Base-by-base conservation (phyloP, 2,113 vertebrate genomes). In the Catharus fuscescens region DNA sequence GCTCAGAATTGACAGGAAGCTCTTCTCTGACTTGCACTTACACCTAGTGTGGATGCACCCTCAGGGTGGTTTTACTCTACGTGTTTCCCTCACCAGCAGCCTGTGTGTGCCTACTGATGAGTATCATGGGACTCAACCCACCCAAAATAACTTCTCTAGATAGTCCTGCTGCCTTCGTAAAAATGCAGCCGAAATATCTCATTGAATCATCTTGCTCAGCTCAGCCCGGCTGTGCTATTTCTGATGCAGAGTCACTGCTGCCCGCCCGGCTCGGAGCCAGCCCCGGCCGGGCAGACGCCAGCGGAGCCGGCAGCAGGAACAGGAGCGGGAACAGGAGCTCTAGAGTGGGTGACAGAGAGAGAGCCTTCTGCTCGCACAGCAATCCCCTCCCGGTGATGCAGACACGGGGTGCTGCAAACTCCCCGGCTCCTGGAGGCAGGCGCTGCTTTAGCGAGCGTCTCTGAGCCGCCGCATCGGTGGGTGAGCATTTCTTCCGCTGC, bases 81-180 rank as follows among this genome's bases (percentile, higher is more conserved):
- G 9, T n/a, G 56, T 95, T 95, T 92, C 83, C 71, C 9, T 23
- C 70, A 7, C 20, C 61, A 20, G 57, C 86, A 88, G 16, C 16
- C 15, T 9, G 50, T 60, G 79, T 80, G 31, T 34, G 54, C 74
- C 53, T 82, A 9, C 80, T 72, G 80, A 86, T 85, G 45, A 28
- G 48, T 77, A 84, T 45, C 8, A 31, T 17, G 40, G 76, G 82
- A 72, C 92, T 95, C 82, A 82, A 77, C 80, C 61, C 36, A 50
- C 91, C 86, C 90, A 97, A 93, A 97, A 92, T 90, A 93, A 44
- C 59, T 81, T 69, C 82, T 86, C 24, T 1, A 56, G 84, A 93
- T 92, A 93, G 53, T 32, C 84, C 93, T 50, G 21, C 50, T 84
- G 91, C 72, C 81, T 62, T 96, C 52, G 2, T 76, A 88, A 96